A percentile compares a stretch with the other conserved stretches of the same genome.
phyloP scores from a whole-genome alignment of 2,113 vertebrate genomes.

The Ancistrus triradiatus region DNA sequence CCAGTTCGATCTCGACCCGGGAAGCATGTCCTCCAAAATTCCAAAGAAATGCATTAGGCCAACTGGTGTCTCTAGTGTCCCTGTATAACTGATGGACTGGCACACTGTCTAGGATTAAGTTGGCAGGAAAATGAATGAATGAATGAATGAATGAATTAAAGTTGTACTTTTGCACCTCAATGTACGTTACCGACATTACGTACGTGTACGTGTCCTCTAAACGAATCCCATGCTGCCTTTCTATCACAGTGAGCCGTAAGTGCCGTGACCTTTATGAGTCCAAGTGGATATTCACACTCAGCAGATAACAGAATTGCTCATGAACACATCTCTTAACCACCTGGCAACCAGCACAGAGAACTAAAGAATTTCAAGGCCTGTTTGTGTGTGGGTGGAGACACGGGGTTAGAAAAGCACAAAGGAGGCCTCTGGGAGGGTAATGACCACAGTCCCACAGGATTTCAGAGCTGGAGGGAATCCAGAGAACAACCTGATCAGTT shows the following conservation, averaged over 20 bases:
- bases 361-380: slow-evolving; percentile 50
- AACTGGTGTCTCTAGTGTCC: too few species aligned
- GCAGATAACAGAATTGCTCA: slow-evolving; percentile 3
- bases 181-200: too few species aligned
- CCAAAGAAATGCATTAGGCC: too few species aligned
- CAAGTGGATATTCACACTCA: background rate
- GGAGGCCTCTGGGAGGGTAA: slow-evolving; percentile 32
- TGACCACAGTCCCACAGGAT: slow-evolving; percentile 15
- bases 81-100: too few species aligned
- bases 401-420: slow-evolving; percentile 19
- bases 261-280: background rate
- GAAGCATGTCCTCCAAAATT: too few species aligned
- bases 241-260: background rate
- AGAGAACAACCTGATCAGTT: slow-evolving; percentile 24
- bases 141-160: background rate
- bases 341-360: slow-evolving; percentile 23
- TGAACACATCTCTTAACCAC: slow-evolving; percentile 32
- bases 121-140: background rate
- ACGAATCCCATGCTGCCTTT: too few species aligned
- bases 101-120: too few species aligned
- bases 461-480: slow-evolving; percentile 19
- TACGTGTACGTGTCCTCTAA: too few species aligned
- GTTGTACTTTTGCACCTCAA: too few species aligned
- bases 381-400: slow-evolving; percentile 34
- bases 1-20: too few species aligned